Evolutionary conservation across 2,113 vertebrate genomes (phyloP).

Genomic region (Phoenicopterus ruber): DNA sequence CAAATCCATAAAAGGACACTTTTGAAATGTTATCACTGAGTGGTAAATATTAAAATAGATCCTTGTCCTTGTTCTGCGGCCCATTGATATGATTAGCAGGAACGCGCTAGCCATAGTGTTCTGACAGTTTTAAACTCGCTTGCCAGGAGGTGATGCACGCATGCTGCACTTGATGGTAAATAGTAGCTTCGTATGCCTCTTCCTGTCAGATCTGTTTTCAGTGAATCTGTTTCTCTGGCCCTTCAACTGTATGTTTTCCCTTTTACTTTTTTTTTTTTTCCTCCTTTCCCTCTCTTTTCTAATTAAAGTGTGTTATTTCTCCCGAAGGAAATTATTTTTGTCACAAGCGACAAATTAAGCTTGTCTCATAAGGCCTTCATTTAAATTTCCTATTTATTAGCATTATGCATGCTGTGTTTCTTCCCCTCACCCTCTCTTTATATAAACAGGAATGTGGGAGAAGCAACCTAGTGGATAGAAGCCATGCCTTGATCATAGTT

Average conservation of each 20-base stretch:
- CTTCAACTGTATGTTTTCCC: background rate
- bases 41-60: slow-evolving; percentile 19
- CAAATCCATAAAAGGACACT: background rate
- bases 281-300: background rate
- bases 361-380: background rate
- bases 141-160: slow-evolving; percentile 7
- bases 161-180: background rate
- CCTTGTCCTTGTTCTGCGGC: background rate
- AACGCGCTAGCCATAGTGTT: background rate
- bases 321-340: background rate
- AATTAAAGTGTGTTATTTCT: background rate
- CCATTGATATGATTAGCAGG: background rate
- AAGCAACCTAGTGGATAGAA: background rate
- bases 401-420: background rate
- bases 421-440: background rate
- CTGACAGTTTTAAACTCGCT: background rate
- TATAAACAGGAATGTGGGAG: background rate
- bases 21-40: background rate
- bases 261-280: background rate
- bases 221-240: background rate
- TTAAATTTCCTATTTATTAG: slow-evolving; percentile 21
- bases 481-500: background rate
- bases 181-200: background rate
- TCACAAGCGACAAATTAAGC: background rate
- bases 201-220: background rate